Base-by-base conservation (phyloP, 2,888 invertebrate species). In the Amaurobius ferox region DNA sequence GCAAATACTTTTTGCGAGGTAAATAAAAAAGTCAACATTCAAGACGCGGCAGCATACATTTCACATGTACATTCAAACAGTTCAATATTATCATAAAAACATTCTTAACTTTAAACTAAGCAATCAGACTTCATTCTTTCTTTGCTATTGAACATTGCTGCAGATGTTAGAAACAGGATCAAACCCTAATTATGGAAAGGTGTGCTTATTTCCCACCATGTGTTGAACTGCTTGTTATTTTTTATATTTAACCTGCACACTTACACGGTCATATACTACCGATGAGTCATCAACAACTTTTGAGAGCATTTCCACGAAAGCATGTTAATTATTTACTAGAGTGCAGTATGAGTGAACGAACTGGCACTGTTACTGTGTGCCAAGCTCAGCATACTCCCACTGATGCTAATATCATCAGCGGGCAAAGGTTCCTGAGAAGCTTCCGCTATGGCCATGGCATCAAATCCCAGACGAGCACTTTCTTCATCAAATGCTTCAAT, bases 401-500 rank as follows among this genome's bases (percentile, higher is more conserved):
- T 97, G 90, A 97, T 94, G 91, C 97, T 96, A 66, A 90, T 89
- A 92, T 97, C 97, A 92, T 96, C 97, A 90, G 97, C 97, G 90
- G 95, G 95, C 93, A 96, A 96, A 90, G 95, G 94, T 92, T 97
- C 96, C 90, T 96, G 94, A 90, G 97, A 96, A 91, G 96, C 96
- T 92, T 97, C 97, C 79, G 95, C 95, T 91, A 98, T 95, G 90
- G 97, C 96, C 93, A 97, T 93, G 88, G 96, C 96, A 93, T 97
- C 97, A 92, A 70, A 97, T 90, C 99, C 99, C 92, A 97, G 94
- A 89, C 96, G 93, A 88, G 96, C 94, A 90, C 97, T 98, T 93
- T 98, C 98, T 91, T 95, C 95, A 93, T 99, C 98, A 93, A 98
- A 99, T 90, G 95, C 95, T 90, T 97, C 96, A 90, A 98, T 93